A percentile compares a stretch with the other conserved stretches of the same genome.
Conservation (phyloP, 2,113 vertebrate species). For the Ptyas mucosa region DNA sequence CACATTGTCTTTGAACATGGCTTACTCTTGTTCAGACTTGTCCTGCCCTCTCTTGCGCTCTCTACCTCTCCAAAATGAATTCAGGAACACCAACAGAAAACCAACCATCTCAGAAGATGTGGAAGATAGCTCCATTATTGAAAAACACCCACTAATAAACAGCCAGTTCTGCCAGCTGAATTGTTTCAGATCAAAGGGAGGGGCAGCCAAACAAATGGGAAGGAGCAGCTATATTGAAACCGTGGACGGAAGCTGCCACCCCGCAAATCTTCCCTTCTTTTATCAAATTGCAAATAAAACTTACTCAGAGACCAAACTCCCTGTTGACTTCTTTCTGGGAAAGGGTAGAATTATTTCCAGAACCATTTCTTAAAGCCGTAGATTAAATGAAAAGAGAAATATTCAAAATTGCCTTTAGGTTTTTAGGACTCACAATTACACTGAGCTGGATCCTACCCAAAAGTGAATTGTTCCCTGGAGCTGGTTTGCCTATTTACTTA, state of each 20-base stretch:
- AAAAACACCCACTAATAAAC: neutral
- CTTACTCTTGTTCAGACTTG: neutral
- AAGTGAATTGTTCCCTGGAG: no score
- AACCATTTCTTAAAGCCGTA: neutral
- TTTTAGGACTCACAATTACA: neutral
- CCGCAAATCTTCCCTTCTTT: neutral
- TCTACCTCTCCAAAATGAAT: neutral
- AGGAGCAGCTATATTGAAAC: neutral
- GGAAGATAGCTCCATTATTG: neutral
- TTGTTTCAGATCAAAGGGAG: neutral
- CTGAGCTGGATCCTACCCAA: neutral
- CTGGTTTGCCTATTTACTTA: neutral
- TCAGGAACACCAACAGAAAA: neutral
- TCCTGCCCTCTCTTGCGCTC: neutral
- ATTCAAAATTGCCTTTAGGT: neutral
- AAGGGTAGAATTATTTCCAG: neutral
- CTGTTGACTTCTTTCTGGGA: neutral
- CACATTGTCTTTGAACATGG: neutral
- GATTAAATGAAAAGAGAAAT: neutral
- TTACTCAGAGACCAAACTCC: neutral
- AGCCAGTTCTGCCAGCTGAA: neutral
- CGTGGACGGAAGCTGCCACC: neutral
- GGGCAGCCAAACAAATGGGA: neutral
- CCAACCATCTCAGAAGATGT: neutral
- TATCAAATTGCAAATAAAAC: conserved; percentile 25